Conservation (phyloP, 2,797 vertebrate genomes). For the Vultur gryphus region DNA sequence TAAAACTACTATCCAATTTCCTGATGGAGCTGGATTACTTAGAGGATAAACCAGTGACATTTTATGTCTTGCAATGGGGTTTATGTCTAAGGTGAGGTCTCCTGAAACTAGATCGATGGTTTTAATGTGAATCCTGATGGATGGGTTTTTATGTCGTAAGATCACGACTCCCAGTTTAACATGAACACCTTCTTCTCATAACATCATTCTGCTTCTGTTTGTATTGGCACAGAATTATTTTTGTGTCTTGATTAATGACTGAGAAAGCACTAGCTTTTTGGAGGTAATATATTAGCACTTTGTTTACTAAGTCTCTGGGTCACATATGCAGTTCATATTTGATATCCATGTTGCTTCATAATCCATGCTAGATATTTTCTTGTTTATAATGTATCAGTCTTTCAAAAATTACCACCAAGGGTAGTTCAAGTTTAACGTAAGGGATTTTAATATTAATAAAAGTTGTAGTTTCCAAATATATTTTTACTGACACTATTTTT, state of each 20-base stretch:
- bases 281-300: not conserved
- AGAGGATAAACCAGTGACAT: slow-evolving; percentile 43
- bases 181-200: not conserved
- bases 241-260: not conserved
- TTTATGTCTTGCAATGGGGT: slow-evolving; percentile 50
- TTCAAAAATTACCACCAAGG: not conserved
- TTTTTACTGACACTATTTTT: not conserved
- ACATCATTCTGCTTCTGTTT: not conserved
- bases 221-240: slow-evolving; percentile 15
- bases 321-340: not conserved
- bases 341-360: not conserved
- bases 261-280: not conserved
- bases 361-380: not conserved
- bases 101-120: slow-evolving; percentile 23
- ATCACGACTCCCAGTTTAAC: not conserved
- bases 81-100: slow-evolving; percentile 38
- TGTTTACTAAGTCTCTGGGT: not conserved
- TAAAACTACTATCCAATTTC: slow-evolving; percentile 71
- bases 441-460: not conserved
- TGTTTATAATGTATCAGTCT: not conserved
- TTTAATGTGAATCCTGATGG: slow-evolving; percentile 43
- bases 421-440: not conserved
- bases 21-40: slow-evolving; percentile 60
- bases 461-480: not conserved
- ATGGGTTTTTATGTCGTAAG: not conserved